These are phyloP conservation scores for Tachyglossus aculeatus DNA, from an alignment of 2,797 vertebrate genomes.

Conservation along the genomic window DNA sequence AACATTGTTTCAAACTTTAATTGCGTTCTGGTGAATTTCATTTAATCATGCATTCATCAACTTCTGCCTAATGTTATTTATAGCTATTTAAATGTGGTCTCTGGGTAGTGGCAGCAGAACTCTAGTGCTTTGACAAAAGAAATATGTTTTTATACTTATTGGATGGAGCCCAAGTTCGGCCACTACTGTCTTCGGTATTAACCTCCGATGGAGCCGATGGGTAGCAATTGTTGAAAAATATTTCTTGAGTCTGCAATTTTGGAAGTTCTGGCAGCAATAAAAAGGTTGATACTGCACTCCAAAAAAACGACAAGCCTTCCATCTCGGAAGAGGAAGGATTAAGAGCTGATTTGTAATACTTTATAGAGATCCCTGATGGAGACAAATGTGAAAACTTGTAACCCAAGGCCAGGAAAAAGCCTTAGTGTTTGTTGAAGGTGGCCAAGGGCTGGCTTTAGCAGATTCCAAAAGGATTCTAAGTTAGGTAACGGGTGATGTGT, in stretches of 20 bases:
- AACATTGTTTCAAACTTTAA: conserved; percentile 66
- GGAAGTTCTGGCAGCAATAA: conserved; percentile 22
- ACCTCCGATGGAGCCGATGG: background rate
- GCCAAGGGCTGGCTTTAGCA: conserved; percentile 6
- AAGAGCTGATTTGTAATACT: background rate
- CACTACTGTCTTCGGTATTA: conserved; percentile 10
- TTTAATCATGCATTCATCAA: conserved; percentile 69
- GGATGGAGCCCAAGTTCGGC: conserved; percentile 10
- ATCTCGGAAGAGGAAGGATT: conserved; percentile 28
- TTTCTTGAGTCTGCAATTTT: background rate
- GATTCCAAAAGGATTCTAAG: background rate
- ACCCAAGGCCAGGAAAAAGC: conserved; percentile 43
- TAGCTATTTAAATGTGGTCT: conserved; percentile 79
- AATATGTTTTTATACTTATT: conserved; percentile 43
- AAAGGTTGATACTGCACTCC: conserved; percentile 21
- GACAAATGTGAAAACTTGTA: conserved; percentile 55
- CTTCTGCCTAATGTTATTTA: conserved; percentile 81
- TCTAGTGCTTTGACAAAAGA: conserved; percentile 42
- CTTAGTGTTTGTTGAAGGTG: too few species aligned
- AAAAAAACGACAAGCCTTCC: background rate
- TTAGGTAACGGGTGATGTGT: conserved; percentile 10
- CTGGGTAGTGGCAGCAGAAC: conserved; percentile 63
- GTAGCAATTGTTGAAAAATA: background rate
- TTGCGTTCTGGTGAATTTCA: conserved; percentile 72
- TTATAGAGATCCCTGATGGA: conserved; percentile 3